Base-by-base conservation (phyloP, 2,888 invertebrate species). In the Microctonus aethiopoides region DNA sequence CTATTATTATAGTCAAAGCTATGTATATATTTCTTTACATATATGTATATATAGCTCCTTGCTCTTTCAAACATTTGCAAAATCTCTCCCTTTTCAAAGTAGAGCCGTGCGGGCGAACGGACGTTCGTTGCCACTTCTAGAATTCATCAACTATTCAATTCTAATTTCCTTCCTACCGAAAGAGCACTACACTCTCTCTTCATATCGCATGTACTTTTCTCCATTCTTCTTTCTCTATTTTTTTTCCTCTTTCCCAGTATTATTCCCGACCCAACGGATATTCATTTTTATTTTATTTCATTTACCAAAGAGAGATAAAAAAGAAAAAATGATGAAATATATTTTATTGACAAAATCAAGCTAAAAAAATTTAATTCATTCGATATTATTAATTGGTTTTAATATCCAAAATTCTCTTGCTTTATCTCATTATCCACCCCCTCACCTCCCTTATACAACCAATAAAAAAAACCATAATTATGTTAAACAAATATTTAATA, bases 81-180 rank as follows among this genome's bases (percentile, higher is more conserved):
- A 16, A 54, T 39, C 36, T 16, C 11, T 5, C 64, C 61, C 41
- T 61, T 73, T 61, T 60, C 67, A 69, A 46, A 46, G 56, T 56
- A 26, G n/a, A n/a, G n/a, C 29, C 24, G 29, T 11, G 29, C 29
- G n/a, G n/a, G 7, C 56, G 46, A n/a, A 16, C 67, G 63, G 65
- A 46, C 6, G 46, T 67, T 52, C 68, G 39, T 39, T 36, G 51
- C 69, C 70, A 76, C 81, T 83, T 78, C 79, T 81, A 80, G 82
- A 84, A 84, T 84, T 84, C 84, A 84, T 84, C 84, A 84, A 84
- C 82, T 84, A 84, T 84, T 84, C 83, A 84, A 83, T 84, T 84
- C 82, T 84, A 83, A 84, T 84, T 84, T 84, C 81, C 83, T 81
- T 75, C 73, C 77, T 56, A 59, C 52, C 67, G 46, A 46, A 46